Base-by-base conservation (phyloP, 2,113 vertebrate species). In the Nothobranchius furzeri region DNA sequence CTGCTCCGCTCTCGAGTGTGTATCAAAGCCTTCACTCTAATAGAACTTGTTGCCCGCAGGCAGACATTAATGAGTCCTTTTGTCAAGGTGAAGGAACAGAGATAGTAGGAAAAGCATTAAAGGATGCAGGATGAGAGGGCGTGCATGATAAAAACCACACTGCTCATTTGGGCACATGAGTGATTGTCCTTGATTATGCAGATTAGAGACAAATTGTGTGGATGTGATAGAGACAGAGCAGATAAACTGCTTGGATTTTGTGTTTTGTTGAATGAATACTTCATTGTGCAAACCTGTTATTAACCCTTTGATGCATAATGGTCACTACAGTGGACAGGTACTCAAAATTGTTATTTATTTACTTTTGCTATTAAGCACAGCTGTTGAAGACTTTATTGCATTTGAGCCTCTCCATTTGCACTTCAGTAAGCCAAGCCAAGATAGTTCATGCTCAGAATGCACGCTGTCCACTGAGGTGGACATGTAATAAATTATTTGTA, bases 81-180 rank as follows among this genome's bases (percentile, higher is more conserved):
- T 71, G 70, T 81, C 79, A 83, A 86, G 78, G 75, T 89, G 69
- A 86, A 53, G 51, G 64, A 85, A 68, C 50, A 63, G 54, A 78
- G 74, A 85, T 64, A 73, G 65, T 52, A 73, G 71, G 68, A 62
- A 50, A 60, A 53, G 52, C 68, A 68, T 75, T 78, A 79, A 74
- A 78, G 59, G 72, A 82, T 68, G 68, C 64, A 78, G 30, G 30
- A 30, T 4, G 30, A 30, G 30, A 4, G 48, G 46, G 76, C 57
- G 49, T 3, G 71, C 17, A 42, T 63, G 55, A 62, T 75, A 43
- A 70, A 17, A 68, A 70, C 75, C 43, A 75, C 47, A 57, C 30
- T 12, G 62, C 43, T 42, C 5, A 47, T 40, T 53, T 59, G 62
- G 53, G 48, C 36, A 68, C 78, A 69, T 9, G 62, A 59, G 37